Evolutionary conservation across 2,888 invertebrate species (phyloP).

Genomic region (Drosophila helvetica): DNA sequence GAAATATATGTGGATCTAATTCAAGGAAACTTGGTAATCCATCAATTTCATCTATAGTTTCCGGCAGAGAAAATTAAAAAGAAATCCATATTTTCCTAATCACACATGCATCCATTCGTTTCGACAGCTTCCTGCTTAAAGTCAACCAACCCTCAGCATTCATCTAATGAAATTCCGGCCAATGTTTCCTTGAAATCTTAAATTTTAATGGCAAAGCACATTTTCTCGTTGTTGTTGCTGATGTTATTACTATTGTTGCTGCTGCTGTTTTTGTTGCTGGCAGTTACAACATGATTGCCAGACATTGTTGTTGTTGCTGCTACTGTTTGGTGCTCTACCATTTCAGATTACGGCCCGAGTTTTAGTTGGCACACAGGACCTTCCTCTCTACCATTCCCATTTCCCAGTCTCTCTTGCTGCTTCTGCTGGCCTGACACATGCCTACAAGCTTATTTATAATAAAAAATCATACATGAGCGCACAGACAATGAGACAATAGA

Average conservation of each 20-base stretch:
- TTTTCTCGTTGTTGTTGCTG: constrained; percentile 53
- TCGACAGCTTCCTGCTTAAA: constrained; percentile 16
- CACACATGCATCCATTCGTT: constrained; percentile 7
- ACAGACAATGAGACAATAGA: constrained; percentile 77
- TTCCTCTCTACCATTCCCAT: constrained; percentile 3
- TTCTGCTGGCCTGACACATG: constrained; percentile 56
- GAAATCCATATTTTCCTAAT: constrained; percentile 1
- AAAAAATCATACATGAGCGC: constrained; percentile 77
- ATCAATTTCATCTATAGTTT: background rate
- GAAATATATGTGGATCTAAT: no score
- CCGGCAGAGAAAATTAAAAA: background rate
- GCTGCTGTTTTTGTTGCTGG: constrained; percentile 31
- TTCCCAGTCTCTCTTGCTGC: no score
- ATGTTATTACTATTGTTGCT: constrained; percentile 17
- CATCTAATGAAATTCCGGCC: constrained; percentile 39
- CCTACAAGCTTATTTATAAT: constrained; percentile 77
- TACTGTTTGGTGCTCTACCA: no score
- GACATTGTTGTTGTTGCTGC: constrained; percentile 34
- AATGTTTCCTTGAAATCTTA: constrained; percentile 55
- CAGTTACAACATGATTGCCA: constrained; percentile 55
- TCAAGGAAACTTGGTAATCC: background rate
- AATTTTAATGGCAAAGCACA: constrained; percentile 56
- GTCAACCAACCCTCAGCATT: constrained; percentile 9
- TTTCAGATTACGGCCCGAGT: constrained; percentile 76
- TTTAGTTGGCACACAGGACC: constrained; percentile 65